A percentile compares a stretch with the other conserved stretches of the same genome.
Conservation (phyloP, 2,888 invertebrate genomes). For the Portevinia maculata region DNA sequence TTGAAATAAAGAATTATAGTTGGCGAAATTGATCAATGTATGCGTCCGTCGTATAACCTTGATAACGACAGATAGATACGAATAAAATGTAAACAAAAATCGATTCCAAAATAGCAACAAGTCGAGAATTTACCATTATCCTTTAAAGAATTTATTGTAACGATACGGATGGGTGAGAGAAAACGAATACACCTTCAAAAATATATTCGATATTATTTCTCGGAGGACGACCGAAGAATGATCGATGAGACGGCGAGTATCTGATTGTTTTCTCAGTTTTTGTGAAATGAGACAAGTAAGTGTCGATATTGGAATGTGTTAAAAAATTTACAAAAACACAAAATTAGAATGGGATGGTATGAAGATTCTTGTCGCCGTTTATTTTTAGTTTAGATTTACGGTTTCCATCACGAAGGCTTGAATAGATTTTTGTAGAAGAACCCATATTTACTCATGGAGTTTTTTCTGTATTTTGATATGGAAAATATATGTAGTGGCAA, state of each 20-base stretch:
- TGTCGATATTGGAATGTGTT: slow-evolving; percentile 60
- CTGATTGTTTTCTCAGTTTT: slow-evolving; percentile 10
- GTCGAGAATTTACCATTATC: slow-evolving; percentile 10
- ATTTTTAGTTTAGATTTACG: slow-evolving; percentile 41
- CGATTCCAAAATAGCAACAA: background rate
- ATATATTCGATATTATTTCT: slow-evolving; percentile 9
- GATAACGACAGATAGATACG: slow-evolving; percentile 7
- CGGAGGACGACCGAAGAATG: background rate
- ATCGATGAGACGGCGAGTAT: background rate
- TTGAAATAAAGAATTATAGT: slow-evolving; percentile 28
- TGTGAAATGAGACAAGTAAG: slow-evolving; percentile 57
- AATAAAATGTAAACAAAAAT: slow-evolving; percentile 19
- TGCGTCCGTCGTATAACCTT: slow-evolving; percentile 33
- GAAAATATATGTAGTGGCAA: no score
- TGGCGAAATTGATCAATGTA: slow-evolving; percentile 32
- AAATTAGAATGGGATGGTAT: slow-evolving; percentile 34
- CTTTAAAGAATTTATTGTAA: background rate
- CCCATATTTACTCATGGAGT: background rate
- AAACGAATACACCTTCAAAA: slow-evolving; percentile 28
- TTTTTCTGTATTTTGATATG: background rate
- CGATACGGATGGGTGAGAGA: background rate
- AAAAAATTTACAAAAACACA: slow-evolving; percentile 38
- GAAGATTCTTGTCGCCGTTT: slow-evolving; percentile 51
- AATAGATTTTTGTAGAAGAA: slow-evolving; percentile 14
- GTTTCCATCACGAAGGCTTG: slow-evolving; percentile 15